These are phyloP conservation scores for Hymenopus coronatus DNA, from an alignment of 2,888 invertebrate genomes.

Conservation along the genomic window DNA sequence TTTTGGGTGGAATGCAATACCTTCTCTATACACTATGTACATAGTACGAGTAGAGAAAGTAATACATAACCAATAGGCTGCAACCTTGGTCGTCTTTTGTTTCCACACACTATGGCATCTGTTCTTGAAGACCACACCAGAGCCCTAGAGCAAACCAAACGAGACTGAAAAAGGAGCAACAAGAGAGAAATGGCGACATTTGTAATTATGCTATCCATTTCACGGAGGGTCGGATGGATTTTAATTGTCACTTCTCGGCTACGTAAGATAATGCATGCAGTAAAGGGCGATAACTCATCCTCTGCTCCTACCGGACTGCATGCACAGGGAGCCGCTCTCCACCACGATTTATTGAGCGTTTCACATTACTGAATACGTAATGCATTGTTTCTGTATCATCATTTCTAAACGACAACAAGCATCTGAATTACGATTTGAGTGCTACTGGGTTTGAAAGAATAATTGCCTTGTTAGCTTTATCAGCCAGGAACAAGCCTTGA, in stretches of 20 bases:
- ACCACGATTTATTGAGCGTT: background rate
- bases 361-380: background rate
- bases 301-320: background rate
- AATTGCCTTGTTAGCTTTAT: constrained; percentile 2
- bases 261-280: background rate
- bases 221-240: background rate
- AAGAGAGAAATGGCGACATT: background rate
- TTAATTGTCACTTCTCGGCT: background rate
- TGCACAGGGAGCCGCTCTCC: background rate
- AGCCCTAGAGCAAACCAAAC: background rate
- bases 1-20: too few relatives aligned
- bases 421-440: background rate
- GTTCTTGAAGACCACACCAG: background rate
- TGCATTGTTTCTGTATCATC: background rate
- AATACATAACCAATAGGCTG: too few relatives aligned
- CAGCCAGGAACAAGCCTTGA: background rate
- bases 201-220: constrained; percentile 15
- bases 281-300: background rate
- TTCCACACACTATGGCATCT: background rate
- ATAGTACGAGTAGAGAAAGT: too few relatives aligned
- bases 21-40: too few relatives aligned
- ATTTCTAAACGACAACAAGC: background rate
- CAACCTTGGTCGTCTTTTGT: background rate
- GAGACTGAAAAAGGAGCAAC: background rate
- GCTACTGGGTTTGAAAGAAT: constrained; percentile 5